Percentiles rank a stretch among this genome's conserved stretches.
These are phyloP conservation scores for Gephyroberyx darwinii DNA, from an alignment of 2,797 vertebrate species.

Conservation along the genomic window DNA sequence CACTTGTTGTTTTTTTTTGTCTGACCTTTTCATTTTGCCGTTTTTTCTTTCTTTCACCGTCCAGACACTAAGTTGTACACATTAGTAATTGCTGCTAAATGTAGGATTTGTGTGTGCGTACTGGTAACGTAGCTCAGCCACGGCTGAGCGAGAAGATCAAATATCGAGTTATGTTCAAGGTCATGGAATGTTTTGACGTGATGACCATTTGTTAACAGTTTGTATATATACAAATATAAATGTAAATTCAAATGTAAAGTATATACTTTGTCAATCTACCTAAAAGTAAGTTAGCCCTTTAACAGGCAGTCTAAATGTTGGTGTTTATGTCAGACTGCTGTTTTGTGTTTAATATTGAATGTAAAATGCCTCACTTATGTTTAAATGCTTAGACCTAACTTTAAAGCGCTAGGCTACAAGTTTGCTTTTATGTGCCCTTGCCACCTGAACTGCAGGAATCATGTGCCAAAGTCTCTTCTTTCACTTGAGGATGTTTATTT, in stretches of 20 bases:
- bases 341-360: slow-evolving; percentile 64
- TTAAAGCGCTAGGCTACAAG: slow-evolving; percentile 56
- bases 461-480: slow-evolving; percentile 69
- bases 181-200: slow-evolving; percentile 33
- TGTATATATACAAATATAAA: slow-evolving; percentile 39
- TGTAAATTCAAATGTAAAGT: slow-evolving; percentile 66
- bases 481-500: slow-evolving; percentile 38
- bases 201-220: slow-evolving; percentile 26
- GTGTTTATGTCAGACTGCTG: slow-evolving; percentile 47
- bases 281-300: slow-evolving; percentile 48
- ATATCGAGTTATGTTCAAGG: slow-evolving; percentile 33
- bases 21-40: not conserved
- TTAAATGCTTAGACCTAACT: slow-evolving; percentile 35
- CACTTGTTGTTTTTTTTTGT: slow-evolving; percentile 2
- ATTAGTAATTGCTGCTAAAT: slow-evolving; percentile 75
- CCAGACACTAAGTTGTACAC: slow-evolving; percentile 46
- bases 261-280: slow-evolving; percentile 58
- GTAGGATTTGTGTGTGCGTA: slow-evolving; percentile 47
- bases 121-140: slow-evolving; percentile 45
- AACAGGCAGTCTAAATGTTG: slow-evolving; percentile 48
- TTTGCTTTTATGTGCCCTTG: slow-evolving; percentile 43
- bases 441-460: slow-evolving; percentile 45
- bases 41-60: slow-evolving; percentile 12
- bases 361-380: slow-evolving; percentile 57
- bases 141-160: slow-evolving; percentile 41